These are phyloP conservation scores for Camelus dromedarius DNA, from an alignment of 2,113 vertebrate genomes.

Conservation along the genomic window DNA sequence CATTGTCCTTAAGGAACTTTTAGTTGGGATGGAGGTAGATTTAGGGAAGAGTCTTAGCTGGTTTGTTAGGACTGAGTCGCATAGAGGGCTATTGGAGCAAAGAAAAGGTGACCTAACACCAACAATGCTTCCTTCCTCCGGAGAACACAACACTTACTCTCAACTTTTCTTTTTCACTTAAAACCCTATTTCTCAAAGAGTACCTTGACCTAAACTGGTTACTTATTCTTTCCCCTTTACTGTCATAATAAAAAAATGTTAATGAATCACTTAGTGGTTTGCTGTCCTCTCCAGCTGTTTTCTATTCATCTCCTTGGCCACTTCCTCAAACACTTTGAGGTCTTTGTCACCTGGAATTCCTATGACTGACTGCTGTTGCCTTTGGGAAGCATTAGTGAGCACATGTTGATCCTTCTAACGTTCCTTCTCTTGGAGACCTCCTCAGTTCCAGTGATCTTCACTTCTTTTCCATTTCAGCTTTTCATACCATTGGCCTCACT, in stretches of 20 bases:
- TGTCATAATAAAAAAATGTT: not conserved
- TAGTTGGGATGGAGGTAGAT: not conserved
- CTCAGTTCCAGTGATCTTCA: not conserved
- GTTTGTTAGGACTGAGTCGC: not conserved
- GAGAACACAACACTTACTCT: not conserved
- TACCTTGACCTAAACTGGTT: not conserved
- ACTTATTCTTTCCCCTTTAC: not conserved
- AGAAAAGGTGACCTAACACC: not conserved
- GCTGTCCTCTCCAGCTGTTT: not conserved
- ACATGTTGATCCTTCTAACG: not conserved
- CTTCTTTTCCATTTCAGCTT: not conserved
- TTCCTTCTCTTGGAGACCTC: not conserved
- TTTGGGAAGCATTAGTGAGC: not conserved
- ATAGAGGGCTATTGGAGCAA: not conserved
- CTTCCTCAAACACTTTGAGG: not conserved
- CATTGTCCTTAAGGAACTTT: not conserved
- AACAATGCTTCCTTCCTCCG: not conserved
- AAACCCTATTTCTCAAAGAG: not conserved
- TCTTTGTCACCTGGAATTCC: not conserved
- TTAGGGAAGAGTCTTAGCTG: not conserved
- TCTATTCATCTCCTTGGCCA: not conserved
- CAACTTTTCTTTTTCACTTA: slow-evolving; percentile 39
- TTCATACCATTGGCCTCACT: not conserved
- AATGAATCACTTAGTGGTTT: slow-evolving; percentile 53
- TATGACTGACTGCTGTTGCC: not conserved